A percentile compares a stretch with the other conserved stretches of the same genome.
These are phyloP conservation scores for Dermochelys coriacea DNA, from an alignment of 2,797 vertebrate species.

Conservation along the genomic window DNA sequence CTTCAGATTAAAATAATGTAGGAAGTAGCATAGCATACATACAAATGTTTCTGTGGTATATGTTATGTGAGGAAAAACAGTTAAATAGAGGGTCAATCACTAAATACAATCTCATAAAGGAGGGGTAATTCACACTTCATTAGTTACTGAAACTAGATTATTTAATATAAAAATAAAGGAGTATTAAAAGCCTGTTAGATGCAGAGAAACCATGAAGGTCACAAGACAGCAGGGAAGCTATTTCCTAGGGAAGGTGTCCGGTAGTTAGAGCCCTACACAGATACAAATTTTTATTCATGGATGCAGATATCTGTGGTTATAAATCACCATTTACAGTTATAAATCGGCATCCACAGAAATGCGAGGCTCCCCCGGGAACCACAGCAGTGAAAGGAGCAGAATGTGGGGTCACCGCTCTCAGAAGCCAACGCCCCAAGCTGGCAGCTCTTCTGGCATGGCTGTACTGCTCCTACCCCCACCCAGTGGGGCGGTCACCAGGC, in stretches of 20 bases:
- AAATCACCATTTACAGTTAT: too few species aligned
- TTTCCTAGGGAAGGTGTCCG: not conserved
- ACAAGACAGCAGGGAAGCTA: accelerated
- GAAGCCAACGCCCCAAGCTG: too few species aligned
- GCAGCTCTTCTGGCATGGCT: too few species aligned
- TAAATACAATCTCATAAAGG: not conserved
- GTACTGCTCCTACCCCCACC: too few species aligned
- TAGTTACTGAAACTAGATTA: not conserved
- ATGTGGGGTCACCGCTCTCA: too few species aligned
- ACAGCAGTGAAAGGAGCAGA: too few species aligned
- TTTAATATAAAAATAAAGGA: not conserved
- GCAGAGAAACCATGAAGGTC: not conserved
- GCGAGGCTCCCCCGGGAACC: too few species aligned
- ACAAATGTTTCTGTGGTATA: not conserved
- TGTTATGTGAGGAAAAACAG: not conserved
- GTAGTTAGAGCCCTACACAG: too few species aligned
- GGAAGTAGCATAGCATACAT: not conserved
- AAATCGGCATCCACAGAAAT: too few species aligned
- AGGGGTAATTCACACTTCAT: not conserved
- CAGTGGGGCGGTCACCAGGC: too few species aligned
- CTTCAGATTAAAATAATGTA: not conserved
- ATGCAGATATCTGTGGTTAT: too few species aligned
- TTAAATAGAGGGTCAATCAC: not conserved
- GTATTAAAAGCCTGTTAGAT: not conserved
- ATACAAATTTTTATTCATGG: too few species aligned